phyloP scores from a whole-genome alignment of 2,888 invertebrate species.

The Drosophila borborema region DNA sequence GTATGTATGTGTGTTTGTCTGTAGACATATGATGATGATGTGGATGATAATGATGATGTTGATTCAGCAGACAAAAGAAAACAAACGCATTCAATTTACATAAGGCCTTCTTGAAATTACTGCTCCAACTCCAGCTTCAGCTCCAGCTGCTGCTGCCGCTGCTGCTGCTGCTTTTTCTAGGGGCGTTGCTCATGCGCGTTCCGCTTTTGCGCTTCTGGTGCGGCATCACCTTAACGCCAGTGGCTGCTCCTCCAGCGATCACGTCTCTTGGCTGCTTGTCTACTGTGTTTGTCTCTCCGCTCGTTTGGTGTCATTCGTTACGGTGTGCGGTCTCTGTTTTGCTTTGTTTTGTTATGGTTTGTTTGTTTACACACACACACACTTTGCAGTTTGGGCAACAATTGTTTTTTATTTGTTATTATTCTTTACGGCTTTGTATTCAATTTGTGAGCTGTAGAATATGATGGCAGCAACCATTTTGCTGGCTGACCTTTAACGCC shows the following conservation, averaged over 20 bases:
- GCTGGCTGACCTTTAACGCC: conserved; percentile 66
- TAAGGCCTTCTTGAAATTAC: conserved; percentile 31
- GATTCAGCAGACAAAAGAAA: conserved; percentile 7
- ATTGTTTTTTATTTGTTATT: conserved; percentile 22
- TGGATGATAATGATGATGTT: not conserved
- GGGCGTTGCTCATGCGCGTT: conserved; percentile 37
- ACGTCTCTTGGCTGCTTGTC: not conserved
- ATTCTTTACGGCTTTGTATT: conserved; percentile 42
- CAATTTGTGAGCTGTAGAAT: conserved; percentile 36
- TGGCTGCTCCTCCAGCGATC: conserved; percentile 3
- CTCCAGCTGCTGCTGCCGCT: too few species aligned
- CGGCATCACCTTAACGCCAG: conserved; percentile 24
- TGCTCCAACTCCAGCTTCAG: not conserved
- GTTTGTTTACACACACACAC: conserved; percentile 33
- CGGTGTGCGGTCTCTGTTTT: conserved; percentile 55
- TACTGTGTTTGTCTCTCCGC: conserved; percentile 16
- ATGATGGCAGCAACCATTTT: conserved; percentile 27
- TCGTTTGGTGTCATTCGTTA: conserved; percentile 69
- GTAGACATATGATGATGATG: not conserved
- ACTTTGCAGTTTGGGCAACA: conserved; percentile 30
- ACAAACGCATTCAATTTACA: conserved; percentile 30
- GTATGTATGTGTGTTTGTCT: not conserved
- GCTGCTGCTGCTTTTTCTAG: conserved; percentile 5
- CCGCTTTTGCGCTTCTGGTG: conserved; percentile 39
- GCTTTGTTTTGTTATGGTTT: conserved; percentile 44